Evolutionary conservation across 2,888 invertebrate genomes (phyloP).

Genomic region (Heteromyza rotundicornis): DNA sequence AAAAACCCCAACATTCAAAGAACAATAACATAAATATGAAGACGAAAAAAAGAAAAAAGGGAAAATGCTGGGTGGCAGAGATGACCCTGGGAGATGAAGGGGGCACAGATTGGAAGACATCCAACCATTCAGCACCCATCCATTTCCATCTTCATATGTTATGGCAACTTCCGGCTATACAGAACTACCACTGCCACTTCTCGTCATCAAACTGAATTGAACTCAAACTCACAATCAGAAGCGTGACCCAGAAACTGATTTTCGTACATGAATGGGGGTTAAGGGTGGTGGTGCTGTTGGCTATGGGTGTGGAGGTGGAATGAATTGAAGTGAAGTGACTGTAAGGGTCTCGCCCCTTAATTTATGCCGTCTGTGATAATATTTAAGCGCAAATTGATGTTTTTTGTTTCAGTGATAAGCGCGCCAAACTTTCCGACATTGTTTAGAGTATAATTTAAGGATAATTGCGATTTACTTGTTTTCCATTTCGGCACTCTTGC

Average conservation of each 20-base stretch:
- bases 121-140: not conserved
- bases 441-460: not conserved
- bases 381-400: conserved; percentile 38
- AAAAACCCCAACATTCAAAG: not conserved
- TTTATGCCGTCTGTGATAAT: conserved; percentile 30
- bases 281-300: not conserved
- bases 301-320: no score
- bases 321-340: not conserved
- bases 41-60: not conserved
- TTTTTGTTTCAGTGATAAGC: conserved; percentile 15
- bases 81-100: no score
- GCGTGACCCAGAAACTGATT: not conserved
- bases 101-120: no score
- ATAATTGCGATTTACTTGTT: not conserved
- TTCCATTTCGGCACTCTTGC: not conserved
- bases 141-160: not conserved
- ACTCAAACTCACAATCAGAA: not conserved
- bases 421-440: not conserved
- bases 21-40: not conserved
- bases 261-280: not conserved
- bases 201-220: no score
- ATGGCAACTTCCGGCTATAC: not conserved
- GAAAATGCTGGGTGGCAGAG: no score
- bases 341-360: conserved; percentile 11
- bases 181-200: not conserved